A percentile compares a stretch with the other conserved stretches of the same genome.
Conservation (phyloP, 2,888 invertebrate species). For the Ctena decussata region DNA sequence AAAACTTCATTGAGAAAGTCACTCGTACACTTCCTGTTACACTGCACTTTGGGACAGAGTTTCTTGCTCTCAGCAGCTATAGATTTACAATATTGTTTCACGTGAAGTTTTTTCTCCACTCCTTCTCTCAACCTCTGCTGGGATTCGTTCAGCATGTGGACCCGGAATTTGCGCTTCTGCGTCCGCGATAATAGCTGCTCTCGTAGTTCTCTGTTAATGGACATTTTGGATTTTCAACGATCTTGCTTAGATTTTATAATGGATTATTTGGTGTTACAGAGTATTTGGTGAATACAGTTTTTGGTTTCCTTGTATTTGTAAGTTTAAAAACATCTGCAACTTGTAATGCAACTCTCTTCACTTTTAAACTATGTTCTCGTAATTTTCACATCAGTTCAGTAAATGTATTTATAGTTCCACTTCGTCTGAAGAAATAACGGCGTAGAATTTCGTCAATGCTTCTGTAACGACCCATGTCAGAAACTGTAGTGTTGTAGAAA, state of each 20-base stretch:
- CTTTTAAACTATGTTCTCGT: too few relatives aligned
- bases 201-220: conserved; percentile 54
- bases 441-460: neutral
- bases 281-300: too few relatives aligned
- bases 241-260: neutral
- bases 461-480: conserved; percentile 6
- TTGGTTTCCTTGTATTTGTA: too few relatives aligned
- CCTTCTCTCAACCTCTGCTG: conserved; percentile 73
- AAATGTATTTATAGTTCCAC: neutral
- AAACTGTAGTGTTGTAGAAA: conserved; percentile 40
- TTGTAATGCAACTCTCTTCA: too few relatives aligned
- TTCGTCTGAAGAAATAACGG: neutral
- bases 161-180: conserved; percentile 56
- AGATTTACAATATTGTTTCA: conserved; percentile 40
- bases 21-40: conserved; percentile 71
- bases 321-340: too few relatives aligned
- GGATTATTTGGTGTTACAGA: too few relatives aligned
- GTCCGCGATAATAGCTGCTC: conserved; percentile 53
- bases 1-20: conserved; percentile 76
- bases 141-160: conserved; percentile 75
- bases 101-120: conserved; percentile 55
- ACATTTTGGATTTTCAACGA: conserved; percentile 21
- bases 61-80: conserved; percentile 35
- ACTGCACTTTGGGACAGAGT: conserved; percentile 62
- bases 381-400: too few relatives aligned